Base-by-base conservation (phyloP, 1,140 invertebrate species). In the Hycleus cichorii region DNA sequence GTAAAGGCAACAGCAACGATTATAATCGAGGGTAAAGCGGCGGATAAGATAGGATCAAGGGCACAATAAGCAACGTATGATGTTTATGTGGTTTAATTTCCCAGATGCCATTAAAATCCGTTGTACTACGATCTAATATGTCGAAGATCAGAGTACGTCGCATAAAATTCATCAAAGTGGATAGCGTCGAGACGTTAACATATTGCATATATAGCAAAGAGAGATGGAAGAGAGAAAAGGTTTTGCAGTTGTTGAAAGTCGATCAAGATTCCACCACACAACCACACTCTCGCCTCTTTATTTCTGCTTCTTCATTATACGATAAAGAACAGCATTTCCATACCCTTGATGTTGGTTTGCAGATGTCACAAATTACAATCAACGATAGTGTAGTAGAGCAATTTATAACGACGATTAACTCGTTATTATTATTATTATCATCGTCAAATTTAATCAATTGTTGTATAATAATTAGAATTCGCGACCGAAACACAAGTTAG, bases 51-150 rank as follows among this genome's bases (percentile, higher is more conserved):
- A 56, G 63, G 58, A 63, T 65, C 63, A 60, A 60, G 54, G 65
- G 58, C 53, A 64, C 66, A 67, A 67, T 62, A 67, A 60, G 60
- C 59, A 60, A 60, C 62, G 59, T 61, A 68, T 68, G 65, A 70
- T 70, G 68, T 70, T 70, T 70, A 68, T 69, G 68, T 65, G 64
- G 68, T 70, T 70, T 70, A 70, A 68, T 70, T 70, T 70, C 68
- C 66, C 66, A 60, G 60, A 70, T 68, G 65, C 63, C 62, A 70
- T 68, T 68, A 70, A 68, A 65, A 68, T 70, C 66, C 66, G 59
- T 54, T 58, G 59, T 59, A 66, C 51, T 60, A 60, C 63, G 57
- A 64, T 64, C 62, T 69, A 67, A 69, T 69, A 69, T 66, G 68
- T 68, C 63, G 65, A 64, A 67, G 63, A 69, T 69, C 66, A 64